Conservation (phyloP, 2,888 invertebrate species). For the Bombylius major region DNA sequence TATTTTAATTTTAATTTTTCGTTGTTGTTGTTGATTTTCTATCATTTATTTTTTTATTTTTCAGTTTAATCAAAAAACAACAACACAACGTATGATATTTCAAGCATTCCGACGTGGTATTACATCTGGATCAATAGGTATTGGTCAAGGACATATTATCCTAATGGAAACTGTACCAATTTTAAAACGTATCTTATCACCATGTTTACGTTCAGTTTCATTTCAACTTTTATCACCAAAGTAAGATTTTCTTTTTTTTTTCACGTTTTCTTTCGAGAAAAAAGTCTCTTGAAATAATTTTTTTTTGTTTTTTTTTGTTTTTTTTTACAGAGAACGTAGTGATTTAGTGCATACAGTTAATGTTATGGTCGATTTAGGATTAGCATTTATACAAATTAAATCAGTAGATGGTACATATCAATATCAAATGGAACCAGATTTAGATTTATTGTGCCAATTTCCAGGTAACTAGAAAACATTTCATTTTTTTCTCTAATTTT, state of each 20-base stretch:
- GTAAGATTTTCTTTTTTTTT: slow-evolving; percentile 17
- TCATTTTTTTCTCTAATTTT: no score
- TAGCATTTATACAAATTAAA: slow-evolving; percentile 72
- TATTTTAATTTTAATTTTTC: no score
- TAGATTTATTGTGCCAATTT: slow-evolving; percentile 45
- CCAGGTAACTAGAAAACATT: slow-evolving; percentile 20
- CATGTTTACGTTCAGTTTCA: slow-evolving; percentile 57
- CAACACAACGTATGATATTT: slow-evolving; percentile 42
- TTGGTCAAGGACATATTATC: slow-evolving; percentile 38
- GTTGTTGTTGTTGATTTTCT: no score
- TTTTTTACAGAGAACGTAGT: slow-evolving; percentile 31
- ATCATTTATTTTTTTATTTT: background rate
- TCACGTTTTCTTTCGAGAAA: background rate
- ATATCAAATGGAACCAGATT: slow-evolving; percentile 59
- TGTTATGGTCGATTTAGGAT: slow-evolving; percentile 79
- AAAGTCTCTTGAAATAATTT: background rate
- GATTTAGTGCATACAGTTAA: slow-evolving; percentile 58
- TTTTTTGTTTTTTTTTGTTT: background rate
- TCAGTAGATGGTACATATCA: slow-evolving; percentile 63
- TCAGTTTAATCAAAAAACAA: slow-evolving; percentile 44
- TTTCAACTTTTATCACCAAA: slow-evolving; percentile 31
- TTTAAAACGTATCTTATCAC: slow-evolving; percentile 57
- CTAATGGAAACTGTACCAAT: slow-evolving; percentile 59
- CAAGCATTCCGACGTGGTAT: slow-evolving; percentile 51
- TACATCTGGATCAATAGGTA: slow-evolving; percentile 31